Conservation (phyloP, 2,113 vertebrate genomes). For the Odocoileus virginianus region DNA sequence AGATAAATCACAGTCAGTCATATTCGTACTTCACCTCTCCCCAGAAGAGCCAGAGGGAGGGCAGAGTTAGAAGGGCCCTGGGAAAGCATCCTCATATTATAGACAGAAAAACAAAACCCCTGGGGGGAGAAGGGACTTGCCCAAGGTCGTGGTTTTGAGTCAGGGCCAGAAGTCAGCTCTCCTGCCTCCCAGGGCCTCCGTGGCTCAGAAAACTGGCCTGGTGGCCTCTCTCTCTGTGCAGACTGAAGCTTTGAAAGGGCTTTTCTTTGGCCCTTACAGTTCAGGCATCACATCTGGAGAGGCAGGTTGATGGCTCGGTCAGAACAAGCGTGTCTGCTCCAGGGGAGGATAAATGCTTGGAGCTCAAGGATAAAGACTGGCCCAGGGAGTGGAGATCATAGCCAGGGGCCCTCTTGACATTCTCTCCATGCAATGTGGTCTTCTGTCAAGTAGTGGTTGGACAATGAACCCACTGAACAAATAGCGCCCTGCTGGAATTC, state of each 20-base stretch:
- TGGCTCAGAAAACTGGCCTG: neutral
- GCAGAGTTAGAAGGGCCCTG: slow-evolving; percentile 14
- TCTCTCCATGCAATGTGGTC: neutral
- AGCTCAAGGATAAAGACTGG: neutral
- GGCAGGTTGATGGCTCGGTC: neutral
- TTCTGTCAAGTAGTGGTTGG: slow-evolving; percentile 36
- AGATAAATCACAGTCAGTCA: slow-evolving; percentile 28
- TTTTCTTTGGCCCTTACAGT: neutral
- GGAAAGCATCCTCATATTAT: slow-evolving; percentile 14
- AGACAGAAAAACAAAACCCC: slow-evolving; percentile 14
- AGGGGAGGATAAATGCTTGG: neutral
- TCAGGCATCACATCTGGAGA: neutral
- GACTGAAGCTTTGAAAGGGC: neutral
- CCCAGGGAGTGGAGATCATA: neutral
- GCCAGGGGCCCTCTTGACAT: neutral
- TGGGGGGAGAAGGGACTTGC: slow-evolving; percentile 29
- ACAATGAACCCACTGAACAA: slow-evolving; percentile 31
- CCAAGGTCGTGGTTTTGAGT: slow-evolving; percentile 48
- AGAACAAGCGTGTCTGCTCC: neutral
- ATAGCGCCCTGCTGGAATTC: slow-evolving; percentile 69
- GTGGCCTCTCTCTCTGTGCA: neutral
- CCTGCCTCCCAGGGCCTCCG: neutral
- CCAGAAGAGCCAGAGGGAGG: slow-evolving; percentile 1
- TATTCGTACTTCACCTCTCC: neutral
- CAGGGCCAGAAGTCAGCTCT: slow-evolving; percentile 17